These are phyloP conservation scores for Spermophilus dauricus DNA, from an alignment of 2,113 vertebrate species.

Conservation along the genomic window DNA sequence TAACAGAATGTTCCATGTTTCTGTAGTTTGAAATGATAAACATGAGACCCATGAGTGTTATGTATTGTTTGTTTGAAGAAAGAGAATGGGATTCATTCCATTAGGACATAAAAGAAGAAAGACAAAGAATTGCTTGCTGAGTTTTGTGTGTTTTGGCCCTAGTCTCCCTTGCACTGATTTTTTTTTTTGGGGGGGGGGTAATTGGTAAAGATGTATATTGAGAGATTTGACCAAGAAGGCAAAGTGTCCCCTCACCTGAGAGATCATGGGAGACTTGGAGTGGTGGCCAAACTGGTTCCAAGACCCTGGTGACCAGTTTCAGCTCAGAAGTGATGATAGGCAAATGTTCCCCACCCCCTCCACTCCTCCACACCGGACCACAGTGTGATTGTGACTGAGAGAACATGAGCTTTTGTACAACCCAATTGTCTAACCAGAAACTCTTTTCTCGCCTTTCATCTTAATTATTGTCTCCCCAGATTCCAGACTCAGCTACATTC, in stretches of 20 bases:
- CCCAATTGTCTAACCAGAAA: background rate
- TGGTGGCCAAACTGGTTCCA: background rate
- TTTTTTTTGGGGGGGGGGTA: background rate
- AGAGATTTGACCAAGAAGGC: background rate
- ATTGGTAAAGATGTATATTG: background rate
- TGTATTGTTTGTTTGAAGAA: background rate
- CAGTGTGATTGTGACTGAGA: background rate
- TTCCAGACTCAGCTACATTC: background rate
- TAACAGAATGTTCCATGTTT: background rate
- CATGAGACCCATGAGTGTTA: too few species aligned
- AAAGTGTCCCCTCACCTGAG: background rate
- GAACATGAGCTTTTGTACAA: background rate
- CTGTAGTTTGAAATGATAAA: background rate
- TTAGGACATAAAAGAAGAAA: background rate
- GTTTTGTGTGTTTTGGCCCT: background rate
- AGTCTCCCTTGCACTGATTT: background rate
- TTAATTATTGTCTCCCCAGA: background rate
- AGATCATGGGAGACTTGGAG: background rate
- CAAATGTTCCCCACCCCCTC: background rate
- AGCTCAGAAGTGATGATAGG: background rate
- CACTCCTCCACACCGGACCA: background rate
- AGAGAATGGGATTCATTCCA: background rate
- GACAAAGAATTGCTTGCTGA: background rate
- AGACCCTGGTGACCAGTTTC: constrained; percentile 11
- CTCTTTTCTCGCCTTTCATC: background rate